A percentile compares a stretch with the other conserved stretches of the same genome.
phyloP scores from a whole-genome alignment of 2,113 vertebrate genomes.

The Budorcas taxicolor region DNA sequence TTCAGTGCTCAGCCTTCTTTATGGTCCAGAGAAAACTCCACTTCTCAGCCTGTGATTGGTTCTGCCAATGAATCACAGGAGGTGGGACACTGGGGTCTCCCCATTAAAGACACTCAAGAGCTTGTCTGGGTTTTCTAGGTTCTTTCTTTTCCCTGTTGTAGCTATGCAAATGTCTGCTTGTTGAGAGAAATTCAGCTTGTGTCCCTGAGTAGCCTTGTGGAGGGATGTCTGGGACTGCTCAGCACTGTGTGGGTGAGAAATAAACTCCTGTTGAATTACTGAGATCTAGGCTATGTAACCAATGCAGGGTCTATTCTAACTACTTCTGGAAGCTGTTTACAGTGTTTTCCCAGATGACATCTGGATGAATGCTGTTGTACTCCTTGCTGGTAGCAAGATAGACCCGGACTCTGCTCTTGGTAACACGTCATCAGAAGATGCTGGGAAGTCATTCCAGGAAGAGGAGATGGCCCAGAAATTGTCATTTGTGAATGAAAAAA shows the following conservation, averaged over 20 bases:
- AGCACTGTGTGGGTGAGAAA: background rate
- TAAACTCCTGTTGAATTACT: background rate
- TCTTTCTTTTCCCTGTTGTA: background rate
- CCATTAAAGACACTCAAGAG: background rate
- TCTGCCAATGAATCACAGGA: background rate
- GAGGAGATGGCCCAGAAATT: background rate
- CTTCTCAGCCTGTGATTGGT: background rate
- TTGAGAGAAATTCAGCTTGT: background rate
- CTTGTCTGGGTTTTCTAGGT: background rate
- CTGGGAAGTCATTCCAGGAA: background rate
- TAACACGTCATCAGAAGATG: background rate
- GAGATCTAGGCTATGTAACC: background rate
- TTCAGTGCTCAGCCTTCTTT: background rate
- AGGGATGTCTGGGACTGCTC: background rate
- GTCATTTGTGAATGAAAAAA: background rate
- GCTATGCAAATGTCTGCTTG: background rate
- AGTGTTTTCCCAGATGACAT: background rate
- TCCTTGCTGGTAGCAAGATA: background rate
- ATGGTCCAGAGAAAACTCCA: background rate
- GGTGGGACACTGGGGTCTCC: background rate
- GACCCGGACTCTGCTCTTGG: background rate
- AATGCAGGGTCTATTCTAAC: background rate
- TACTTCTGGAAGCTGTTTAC: background rate
- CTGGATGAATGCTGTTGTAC: background rate
- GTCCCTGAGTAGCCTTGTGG: background rate